Base-by-base conservation (phyloP, 2,113 vertebrate species). In the Saimiri boliviensis region DNA sequence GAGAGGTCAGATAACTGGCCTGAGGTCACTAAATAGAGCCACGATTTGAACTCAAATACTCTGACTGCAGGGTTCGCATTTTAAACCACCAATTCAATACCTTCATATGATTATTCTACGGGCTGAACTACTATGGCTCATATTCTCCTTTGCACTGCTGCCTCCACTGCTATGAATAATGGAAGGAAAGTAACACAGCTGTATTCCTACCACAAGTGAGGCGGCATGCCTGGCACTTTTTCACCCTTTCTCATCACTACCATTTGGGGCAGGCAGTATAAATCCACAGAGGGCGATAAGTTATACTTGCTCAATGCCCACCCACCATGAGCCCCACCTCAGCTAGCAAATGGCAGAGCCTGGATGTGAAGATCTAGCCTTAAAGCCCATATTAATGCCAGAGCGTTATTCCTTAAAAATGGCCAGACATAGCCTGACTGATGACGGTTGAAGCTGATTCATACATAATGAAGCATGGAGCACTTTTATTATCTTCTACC, bases 21-120 rank as follows among this genome's bases (percentile, higher is more conserved):
- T 14, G 32, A n/a, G 45, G 68, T 68, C 70, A 8, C n/a, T 8
- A 81, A 88, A 52, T 10, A 58, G 17, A 88, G 83, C 42, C 25
- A 60, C 42, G 68, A 85, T 68, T 91, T 77, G 52, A 85, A 77
- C n/a, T 52, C 63, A 56, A 92, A 71, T 8, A 19, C 37, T 91
- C 30, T 30, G 20, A 83, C 12, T 85, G 35, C 6, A 19, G 37
- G 86, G 56, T 42, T 19, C 35, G 6, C 27, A 84, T 70, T 52
- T 77, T 56, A 30, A 85, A 11, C 17, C 42, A 25, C 23, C 12
- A 20, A 0, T 37, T 35, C 32, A 27, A 7, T 27, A 20, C 52
- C 54, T 66, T 23, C 25, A 37, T 35, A 0, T 6, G 66, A 63
- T 35, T 40, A 37, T 73, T 52, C 88, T 45, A 14, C 21, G 35